Evolutionary conservation across 2,113 vertebrate genomes (phyloP), one percentile per base, ranked within the genome.

Genomic region (Eudyptes chrysolophus): DNA sequence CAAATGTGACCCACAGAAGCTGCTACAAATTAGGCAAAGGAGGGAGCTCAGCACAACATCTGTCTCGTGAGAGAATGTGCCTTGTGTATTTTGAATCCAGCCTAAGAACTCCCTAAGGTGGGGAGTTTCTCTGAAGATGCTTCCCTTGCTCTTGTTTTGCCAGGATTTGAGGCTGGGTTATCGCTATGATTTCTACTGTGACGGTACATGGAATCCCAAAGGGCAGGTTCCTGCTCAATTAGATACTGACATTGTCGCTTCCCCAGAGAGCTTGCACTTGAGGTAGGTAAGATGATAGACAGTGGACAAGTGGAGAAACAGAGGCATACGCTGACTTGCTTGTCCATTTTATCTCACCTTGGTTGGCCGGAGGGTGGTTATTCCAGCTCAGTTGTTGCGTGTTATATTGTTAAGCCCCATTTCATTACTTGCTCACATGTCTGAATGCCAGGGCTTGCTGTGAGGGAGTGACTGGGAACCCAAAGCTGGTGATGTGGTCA

Each of bases 331-430:
- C 26, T 25, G 60, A 21, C 42, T 77, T 70, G 6, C 46, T 87
- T 62, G 38, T 66, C 30, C 48, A 11, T 78, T 87, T 64, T 42
- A 5, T 64, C 79, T 62, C 66, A 10, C 48, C n/a, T 30, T 54
- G 42, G 6, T 9, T 87, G 40, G 55, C 70, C 0, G 0, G 32
- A 55, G 44, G 17, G 46, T 51, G 60, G 10, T 78, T 54, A 61
- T 70, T 90, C 40, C 84, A 64, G 44, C 38, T 92, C 68, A 25
- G 72, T 52, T 70, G 22, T 57, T 84, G 60, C n/a, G 60, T 0
- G 0, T 58, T 26, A 0, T 9, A 1, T n/a, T 66, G 51, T 49
- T 36, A 62, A 76, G 18, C 26, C 44, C 26, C 48, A 36, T 24
- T 14, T 87, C 51, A 32, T 66, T 4, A 26, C 21, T 65, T 48